phyloP scores from a whole-genome alignment of 2,113 vertebrate species.

The Turnix velox region DNA sequence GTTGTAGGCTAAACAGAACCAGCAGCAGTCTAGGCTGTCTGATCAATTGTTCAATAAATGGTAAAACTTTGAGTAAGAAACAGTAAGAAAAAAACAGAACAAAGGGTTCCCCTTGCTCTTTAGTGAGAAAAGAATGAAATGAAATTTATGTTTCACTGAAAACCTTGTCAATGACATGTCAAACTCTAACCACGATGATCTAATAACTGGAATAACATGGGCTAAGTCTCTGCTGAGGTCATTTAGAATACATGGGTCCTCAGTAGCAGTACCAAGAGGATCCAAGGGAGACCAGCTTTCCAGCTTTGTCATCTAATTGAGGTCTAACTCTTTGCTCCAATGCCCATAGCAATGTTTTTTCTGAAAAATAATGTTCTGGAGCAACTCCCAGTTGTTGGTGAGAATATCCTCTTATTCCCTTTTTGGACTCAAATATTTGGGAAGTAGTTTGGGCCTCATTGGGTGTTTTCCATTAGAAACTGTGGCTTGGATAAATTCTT shows the following conservation, averaged over 20 bases:
- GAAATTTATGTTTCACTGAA: not conserved
- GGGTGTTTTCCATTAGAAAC: slow-evolving; percentile 9
- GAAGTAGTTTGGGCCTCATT: not conserved
- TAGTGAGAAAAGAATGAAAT: not conserved
- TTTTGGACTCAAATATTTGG: not conserved
- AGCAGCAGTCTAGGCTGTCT: not conserved
- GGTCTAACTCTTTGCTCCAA: not conserved
- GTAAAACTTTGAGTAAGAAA: not conserved
- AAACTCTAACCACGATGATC: not conserved
- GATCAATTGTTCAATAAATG: not conserved
- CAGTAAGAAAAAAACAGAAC: not conserved
- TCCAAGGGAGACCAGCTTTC: not conserved
- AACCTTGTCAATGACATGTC: not conserved
- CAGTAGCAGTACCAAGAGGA: not conserved
- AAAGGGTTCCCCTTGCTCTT: not conserved
- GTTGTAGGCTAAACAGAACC: not conserved
- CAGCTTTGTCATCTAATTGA: not conserved
- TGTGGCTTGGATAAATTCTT: not conserved
- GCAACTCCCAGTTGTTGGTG: not conserved
- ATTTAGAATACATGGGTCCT: not conserved
- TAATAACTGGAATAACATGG: not conserved
- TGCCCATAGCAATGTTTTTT: not conserved
- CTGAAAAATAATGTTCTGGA: not conserved
- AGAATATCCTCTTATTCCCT: not conserved
- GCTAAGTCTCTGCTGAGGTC: not conserved